Evolutionary conservation across 2,113 vertebrate genomes (phyloP), one percentile per base, ranked within the genome.

Genomic region (Campylomormyrus tamandua): DNA sequence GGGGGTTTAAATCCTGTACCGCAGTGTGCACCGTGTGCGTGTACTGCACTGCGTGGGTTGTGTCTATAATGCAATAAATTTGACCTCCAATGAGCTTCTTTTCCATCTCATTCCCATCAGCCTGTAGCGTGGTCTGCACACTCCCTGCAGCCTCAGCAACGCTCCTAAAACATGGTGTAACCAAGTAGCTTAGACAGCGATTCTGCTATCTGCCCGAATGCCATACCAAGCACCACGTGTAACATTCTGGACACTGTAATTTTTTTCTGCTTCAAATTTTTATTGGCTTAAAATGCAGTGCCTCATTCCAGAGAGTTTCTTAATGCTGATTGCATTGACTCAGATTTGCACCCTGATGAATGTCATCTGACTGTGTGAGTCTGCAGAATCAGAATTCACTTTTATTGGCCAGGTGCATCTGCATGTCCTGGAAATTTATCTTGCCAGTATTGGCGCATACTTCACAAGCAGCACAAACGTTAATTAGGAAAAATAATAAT

Each of bases 31-130:
- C 17, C 13, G 11, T 9, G 6, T n/a, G 49, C 3, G 1, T 52
- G 27, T 35, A 6, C 88, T 24, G 70, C 70, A 52, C 27, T 46
- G 21, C 17, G 31, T n/a, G 8, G 31, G 31, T n/a, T 52, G 48
- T 27, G 13, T 52, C 46, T 80, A 8, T n/a, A 66, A 89, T 39
- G 66, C 17, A 89, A 53, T 89, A 83, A 89, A 89, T 89, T 49
- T 24, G 52, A 31, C 31, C 49, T 56, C n/a, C 88, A 56, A 27
- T 39, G 88, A 83, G 11, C 88, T 77, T 45, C 87, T 45, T 88
- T 56, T 42, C 48, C 88, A 52, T 50, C 66, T 31, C 31, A 0
- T 80, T 31, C 27, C 62, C 62, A 77, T 80, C 88, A 13, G 88
- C 39, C 52, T 42, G 52, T 56, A 45, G 45, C 17, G 9, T 49